Evolutionary conservation across 2,113 vertebrate genomes (phyloP), one percentile per base, ranked within the genome.

Genomic region (Stigmatopora nigra): DNA sequence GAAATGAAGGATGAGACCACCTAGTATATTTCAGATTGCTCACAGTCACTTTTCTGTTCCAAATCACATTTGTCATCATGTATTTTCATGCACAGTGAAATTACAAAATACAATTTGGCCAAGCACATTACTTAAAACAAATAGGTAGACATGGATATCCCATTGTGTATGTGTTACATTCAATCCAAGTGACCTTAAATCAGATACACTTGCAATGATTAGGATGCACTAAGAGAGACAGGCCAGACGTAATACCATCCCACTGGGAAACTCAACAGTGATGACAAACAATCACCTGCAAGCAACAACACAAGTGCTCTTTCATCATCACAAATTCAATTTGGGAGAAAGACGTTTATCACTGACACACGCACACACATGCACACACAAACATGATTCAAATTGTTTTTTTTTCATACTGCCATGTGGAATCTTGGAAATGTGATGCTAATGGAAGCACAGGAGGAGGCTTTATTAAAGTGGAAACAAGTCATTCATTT

Each of bases 321-420:
- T 84, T 88, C 76, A 88, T 88, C 84, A 81, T 82, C 79, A 52
- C 72, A 79, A 81, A 81, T 84, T 78, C 73, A 80, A 72, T 88
- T 84, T 84, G 63, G 67, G 73, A 69, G 66, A 74, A 48, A 64
- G 77, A 68, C 46, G 52, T 70, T 69, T 62, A 65, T 64, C 68
- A 61, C 60, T 0, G 20, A 66, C 58, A 20, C 64, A 63, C 20
- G 2, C 14, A 14, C 52, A 15, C 11, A 5, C 22, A 14, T n/a
- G n/a, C 14, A 14, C 52, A 15, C 22, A 15, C 22, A 22, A 41
- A 1, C 25, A 31, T 31, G 15, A 65, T 51, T 66, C 68, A 66
- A 44, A 12, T 31, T 31, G 25, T 31, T 31, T 31, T 31, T 31
- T 31, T 67, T 67, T 76, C 65, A 59, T 35, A 67, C 71, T 74